Evolutionary conservation across 2,113 vertebrate genomes (phyloP), one percentile per base, ranked within the genome.

Genomic region (Amblyornis subalaris): DNA sequence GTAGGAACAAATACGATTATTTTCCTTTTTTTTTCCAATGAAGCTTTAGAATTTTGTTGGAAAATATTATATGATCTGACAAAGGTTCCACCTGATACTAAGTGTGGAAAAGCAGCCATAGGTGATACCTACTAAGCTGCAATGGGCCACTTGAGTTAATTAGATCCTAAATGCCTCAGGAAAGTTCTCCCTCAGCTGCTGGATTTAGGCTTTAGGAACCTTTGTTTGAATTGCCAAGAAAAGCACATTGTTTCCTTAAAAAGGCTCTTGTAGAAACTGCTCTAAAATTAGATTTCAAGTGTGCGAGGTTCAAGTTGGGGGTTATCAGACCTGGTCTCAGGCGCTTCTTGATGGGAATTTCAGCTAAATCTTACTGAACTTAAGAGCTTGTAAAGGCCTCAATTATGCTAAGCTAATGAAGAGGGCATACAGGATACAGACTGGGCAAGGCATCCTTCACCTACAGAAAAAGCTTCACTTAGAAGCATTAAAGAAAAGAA

Each of bases 221-320:
- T 62, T 22, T 38, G 45, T 89, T n/a, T 44, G 45, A 89, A 47
- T 40, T 89, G 48, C 51, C 74, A 90, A 88, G 78, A 85, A 89
- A 69, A 85, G 47, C 54, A 31, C 20, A 76, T 33, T 58, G 71
- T 80, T 79, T 62, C 81, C 85, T 93, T 70, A 76, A 94, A 88
- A 93, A 7, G 54, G 66, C 66, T 87, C 78, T 64, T 44, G 33
- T 58, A 72, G 50, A 89, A 89, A 89, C 89, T 13, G 10, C 78
- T 77, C 72, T 73, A 79, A 54, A 95, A 88, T 66, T 73, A 69
- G 55, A 82, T 88, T 91, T 94, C 38, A 28, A 78, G 90, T 31
- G 24, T 33, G 40, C 0, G 4, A 57, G 54, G 65, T 79, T 82
- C 69, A 82, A 76, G 60, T 0, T 69, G 29, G 36, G 55, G 64